phyloP scores from a whole-genome alignment of 2,888 invertebrate species.

The Epinotia bilunana region DNA sequence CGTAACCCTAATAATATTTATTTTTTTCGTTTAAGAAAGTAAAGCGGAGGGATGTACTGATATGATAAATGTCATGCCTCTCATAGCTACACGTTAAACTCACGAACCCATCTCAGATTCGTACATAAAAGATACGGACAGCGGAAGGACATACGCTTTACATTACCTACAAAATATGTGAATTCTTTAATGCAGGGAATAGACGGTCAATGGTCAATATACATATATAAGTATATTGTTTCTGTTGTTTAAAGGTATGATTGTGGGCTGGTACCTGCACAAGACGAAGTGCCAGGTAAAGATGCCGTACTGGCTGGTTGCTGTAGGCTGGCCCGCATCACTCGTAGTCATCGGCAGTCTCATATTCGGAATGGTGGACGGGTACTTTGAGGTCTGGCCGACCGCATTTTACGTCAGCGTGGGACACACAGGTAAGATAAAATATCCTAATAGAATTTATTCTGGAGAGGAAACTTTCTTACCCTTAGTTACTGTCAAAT shows the following conservation, averaged over 20 bases:
- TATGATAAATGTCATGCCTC: slow-evolving; percentile 3
- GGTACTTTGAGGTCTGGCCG: slow-evolving; percentile 86
- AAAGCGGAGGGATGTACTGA: neutral
- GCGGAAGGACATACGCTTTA: neutral
- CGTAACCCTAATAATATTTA: neutral
- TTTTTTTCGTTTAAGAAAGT: neutral
- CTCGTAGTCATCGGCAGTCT: slow-evolving; percentile 85
- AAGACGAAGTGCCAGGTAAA: slow-evolving; percentile 87
- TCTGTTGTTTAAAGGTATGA: slow-evolving; percentile 80
- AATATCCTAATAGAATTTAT: neutral
- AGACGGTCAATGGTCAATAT: too few relatives aligned
- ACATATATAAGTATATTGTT: too few relatives aligned
- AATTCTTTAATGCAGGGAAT: too few relatives aligned
- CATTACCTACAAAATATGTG: too few relatives aligned
- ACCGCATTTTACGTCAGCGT: slow-evolving; percentile 91
- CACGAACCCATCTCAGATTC: neutral
- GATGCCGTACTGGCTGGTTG: slow-evolving; percentile 83
- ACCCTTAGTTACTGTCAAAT: too few relatives aligned
- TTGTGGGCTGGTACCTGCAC: slow-evolving; percentile 89
- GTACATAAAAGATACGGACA: neutral
- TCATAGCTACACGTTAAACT: neutral
- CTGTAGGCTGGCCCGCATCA: slow-evolving; percentile 85
- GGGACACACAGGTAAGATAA: slow-evolving; percentile 85
- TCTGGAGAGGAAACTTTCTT: neutral
- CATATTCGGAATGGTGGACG: slow-evolving; percentile 88